Evolutionary conservation across 2,797 vertebrate species (phyloP).

Genomic region (Syndactyla subalaris): DNA sequence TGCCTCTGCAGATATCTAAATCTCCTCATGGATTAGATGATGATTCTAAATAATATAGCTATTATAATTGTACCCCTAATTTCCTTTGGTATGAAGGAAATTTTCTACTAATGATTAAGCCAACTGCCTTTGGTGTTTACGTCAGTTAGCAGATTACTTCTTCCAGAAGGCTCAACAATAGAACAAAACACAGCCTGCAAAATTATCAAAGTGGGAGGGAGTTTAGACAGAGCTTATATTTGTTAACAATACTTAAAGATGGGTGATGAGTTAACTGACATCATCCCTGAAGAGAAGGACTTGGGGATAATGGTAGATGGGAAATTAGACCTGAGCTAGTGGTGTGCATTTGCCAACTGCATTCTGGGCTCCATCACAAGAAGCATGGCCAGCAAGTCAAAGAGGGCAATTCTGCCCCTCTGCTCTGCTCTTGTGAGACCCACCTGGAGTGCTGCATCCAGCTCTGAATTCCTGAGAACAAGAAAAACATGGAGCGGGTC

Average conservation of each 20-base stretch:
- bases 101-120: neutral
- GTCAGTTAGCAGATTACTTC: neutral
- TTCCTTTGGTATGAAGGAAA: neutral
- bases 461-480: neutral
- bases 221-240: neutral
- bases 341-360: too few relatives aligned
- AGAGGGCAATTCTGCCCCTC: neutral
- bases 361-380: neutral
- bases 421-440: neutral
- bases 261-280: neutral
- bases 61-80: neutral
- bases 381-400: neutral
- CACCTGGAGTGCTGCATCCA: neutral
- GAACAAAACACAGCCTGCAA: neutral
- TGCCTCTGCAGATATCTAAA: neutral
- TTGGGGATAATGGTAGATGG: neutral
- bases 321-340: neutral
- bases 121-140: neutral
- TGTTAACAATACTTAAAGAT: neutral
- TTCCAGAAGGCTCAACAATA: neutral
- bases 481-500: neutral
- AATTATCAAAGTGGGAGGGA: neutral
- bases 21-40: neutral
- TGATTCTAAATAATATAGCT: neutral
- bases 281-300: neutral